Evolutionary conservation across 2,888 invertebrate species (phyloP), one percentile per base, ranked within the genome.

Genomic region (Scaptomyza caliginosa): DNA sequence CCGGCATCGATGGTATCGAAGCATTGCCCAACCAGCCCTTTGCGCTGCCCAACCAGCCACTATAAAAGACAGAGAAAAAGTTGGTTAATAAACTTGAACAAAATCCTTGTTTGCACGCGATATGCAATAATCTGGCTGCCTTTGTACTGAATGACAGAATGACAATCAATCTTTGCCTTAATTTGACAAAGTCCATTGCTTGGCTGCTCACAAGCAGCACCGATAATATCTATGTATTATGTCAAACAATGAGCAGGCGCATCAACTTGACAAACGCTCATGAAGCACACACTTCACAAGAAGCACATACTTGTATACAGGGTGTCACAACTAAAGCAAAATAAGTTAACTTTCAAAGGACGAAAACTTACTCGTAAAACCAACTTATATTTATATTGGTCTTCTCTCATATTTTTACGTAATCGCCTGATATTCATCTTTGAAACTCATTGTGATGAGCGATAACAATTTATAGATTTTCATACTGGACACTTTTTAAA

Each of bases 41-140:
- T 62, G 96, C 96, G 87, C 96, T 96, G 79, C 96, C 95, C 89
- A 97, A 94, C 93, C 97, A 95, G 89, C 96, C 96, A 89, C 95
- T 90, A 67, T 7, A 85, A 55, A 19, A 23, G 23, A 42, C 3
- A 63, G 2, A 60, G n/a, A 17, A 48, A n/a, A 26, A 36, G 58
- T 79, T 51, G 54, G 55, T 50, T 40, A 40, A 49, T 49, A 57
- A 51, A 67, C 45, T 49, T 72, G 43, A 50, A 34, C n/a, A 32
- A 68, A 42, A 45, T 51, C 8, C 19, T 13, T 23, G 13, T 43
- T 19, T n/a, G n/a, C 16, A 21, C 21, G 34, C 13, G 39, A 24
- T 46, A 24, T 30, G 28, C 45, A 63, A 50, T 52, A 57, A 63
- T 56, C 40, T 32, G 13, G 36, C 43, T 28, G 32, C 10, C 34